Conservation (phyloP, 2,113 vertebrate genomes). For the Neomonachus schauinslandi region DNA sequence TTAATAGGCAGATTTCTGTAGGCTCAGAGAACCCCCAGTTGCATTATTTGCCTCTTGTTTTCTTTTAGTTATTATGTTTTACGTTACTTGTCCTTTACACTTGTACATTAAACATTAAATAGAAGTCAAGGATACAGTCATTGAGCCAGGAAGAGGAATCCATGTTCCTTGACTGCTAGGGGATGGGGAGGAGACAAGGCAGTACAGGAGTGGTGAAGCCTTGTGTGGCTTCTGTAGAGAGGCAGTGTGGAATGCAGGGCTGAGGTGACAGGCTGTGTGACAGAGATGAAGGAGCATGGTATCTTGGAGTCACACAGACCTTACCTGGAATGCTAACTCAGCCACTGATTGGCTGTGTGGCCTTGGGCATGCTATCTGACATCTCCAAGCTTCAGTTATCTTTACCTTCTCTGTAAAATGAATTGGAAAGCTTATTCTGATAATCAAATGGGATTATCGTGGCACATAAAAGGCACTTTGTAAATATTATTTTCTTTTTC, state of each 20-base stretch:
- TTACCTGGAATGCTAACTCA: not conserved
- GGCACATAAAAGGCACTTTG: not conserved
- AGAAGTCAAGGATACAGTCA: not conserved
- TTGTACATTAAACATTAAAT: not conserved
- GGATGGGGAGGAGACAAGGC: not conserved
- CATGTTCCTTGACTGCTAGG: not conserved
- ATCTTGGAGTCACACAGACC: not conserved
- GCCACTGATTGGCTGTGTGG: not conserved
- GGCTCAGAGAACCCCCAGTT: conserved; percentile 69
- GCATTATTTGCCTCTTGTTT: conserved; percentile 51
- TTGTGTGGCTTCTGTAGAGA: not conserved
- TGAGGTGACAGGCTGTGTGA: not conserved
- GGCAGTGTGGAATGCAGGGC: not conserved
- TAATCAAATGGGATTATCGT: not conserved
- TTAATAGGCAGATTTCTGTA: conserved; percentile 84
- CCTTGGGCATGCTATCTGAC: not conserved
- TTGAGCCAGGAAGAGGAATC: not conserved
- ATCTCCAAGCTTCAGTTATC: not conserved
- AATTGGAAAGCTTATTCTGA: not conserved
- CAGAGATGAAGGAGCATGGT: not conserved
- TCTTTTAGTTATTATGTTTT: conserved; percentile 62
- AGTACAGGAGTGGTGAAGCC: not conserved
- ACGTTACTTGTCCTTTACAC: not conserved
- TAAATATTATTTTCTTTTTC: conserved; percentile 65
- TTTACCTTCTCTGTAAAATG: conserved; percentile 25